Base-by-base conservation (phyloP, 2,797 vertebrate species). In the Ciconia nigra region DNA sequence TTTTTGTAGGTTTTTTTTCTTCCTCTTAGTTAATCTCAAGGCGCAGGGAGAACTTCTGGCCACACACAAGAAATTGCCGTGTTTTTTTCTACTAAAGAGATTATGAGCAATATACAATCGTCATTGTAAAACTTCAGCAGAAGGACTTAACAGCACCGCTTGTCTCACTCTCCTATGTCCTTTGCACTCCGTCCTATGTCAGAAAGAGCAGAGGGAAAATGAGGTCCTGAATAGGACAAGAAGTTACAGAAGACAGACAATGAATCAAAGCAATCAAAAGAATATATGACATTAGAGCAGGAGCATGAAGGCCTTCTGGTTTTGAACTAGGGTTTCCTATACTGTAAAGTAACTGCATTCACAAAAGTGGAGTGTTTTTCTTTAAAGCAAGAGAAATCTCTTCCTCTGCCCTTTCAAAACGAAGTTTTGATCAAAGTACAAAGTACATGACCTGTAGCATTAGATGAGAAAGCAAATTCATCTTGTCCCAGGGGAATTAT, bases 361-460 rank as follows among this genome's bases (percentile, higher is more conserved):
- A 57, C 46, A 58, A 3, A 86, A 93, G 11, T 9, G 5, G 19
- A 57, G 5, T 11, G 7, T 9, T 83, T 87, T 92, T 69, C 39
- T 87, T 81, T 55, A 67, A 87, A 91, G 74, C 10, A 46, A n/a
- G 58, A 83, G 29, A 83, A 87, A 85, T 41, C 41, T 83, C 41
- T 93, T 85, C 61, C 71, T 59, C 52, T 85, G 26, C 24, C 51
- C 59, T 87, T 96, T 91, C 63, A 63, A 72, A 92, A 83, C 13
- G 22, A 67, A 78, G 39, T 92, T 94, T 88, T 81, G 63, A 89
- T 89, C 74, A 54, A 89, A 92, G 70, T 54, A 46, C 55, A 58
- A 87, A 89, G 83, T 62, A 70, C 6, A 1, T 61, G 61, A 44
- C 41, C 79, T 71, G 61, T 71, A 92, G 83, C 24, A 42, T 67